A percentile compares a stretch with the other conserved stretches of the same genome.
Conservation (phyloP, 2,888 invertebrate species). For the Atherix ibis region DNA sequence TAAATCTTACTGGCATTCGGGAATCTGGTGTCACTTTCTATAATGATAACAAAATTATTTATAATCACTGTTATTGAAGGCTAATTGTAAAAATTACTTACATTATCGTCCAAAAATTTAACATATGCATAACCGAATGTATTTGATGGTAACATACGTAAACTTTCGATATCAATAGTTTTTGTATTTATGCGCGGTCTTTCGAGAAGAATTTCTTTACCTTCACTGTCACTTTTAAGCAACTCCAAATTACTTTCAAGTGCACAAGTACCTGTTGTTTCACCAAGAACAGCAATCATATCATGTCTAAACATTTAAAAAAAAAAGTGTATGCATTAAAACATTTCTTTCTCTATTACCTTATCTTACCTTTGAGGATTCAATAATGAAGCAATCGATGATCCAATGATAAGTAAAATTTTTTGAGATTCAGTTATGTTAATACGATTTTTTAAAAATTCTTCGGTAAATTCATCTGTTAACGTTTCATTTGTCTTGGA, state of each 20-base stretch:
- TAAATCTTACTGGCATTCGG: constrained; percentile 74
- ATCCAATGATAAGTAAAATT: constrained; percentile 62
- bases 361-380: constrained; percentile 48
- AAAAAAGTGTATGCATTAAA: background rate
- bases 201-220: constrained; percentile 53
- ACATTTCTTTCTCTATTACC: background rate
- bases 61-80: no score
- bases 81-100: no score
- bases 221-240: constrained; percentile 67
- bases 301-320: constrained; percentile 42
- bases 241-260: constrained; percentile 51
- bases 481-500: constrained; percentile 1
- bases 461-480: constrained; percentile 39
- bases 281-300: constrained; percentile 90
- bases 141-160: constrained; percentile 56
- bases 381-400: constrained; percentile 65
- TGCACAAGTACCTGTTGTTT: constrained; percentile 66
- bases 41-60: constrained; percentile 6
- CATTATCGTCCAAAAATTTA: constrained; percentile 64
- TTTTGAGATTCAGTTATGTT: constrained; percentile 57
- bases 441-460: constrained; percentile 47
- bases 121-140: constrained; percentile 78
- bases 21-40: constrained; percentile 82
- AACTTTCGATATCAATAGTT: constrained; percentile 57
- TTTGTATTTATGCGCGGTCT: constrained; percentile 76